Base-by-base conservation (phyloP, 1,140 invertebrate species). In the Sitobion miscanthi region DNA sequence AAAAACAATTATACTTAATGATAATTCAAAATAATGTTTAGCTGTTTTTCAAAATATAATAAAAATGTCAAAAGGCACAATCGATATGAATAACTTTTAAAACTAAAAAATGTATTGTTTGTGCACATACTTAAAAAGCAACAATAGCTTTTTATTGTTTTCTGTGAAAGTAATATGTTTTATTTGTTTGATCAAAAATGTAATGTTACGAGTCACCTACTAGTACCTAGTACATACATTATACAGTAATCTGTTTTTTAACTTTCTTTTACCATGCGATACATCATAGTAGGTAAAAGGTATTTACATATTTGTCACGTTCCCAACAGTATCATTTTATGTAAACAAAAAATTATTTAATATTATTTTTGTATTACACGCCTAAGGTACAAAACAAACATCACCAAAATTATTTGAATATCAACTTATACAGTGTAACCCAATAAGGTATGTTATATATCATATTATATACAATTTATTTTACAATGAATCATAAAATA, bases 161-260 rank as follows among this genome's bases (percentile, higher is more conserved):
- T 77, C 14, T n/a, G 17, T n/a, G 14, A 77, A 77, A 77, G n/a
- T 77, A n/a, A 77, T 69, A 69, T 77, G n/a, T 77, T 77, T 77
- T 77, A n/a, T 77, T 77, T 77, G 62, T 77, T 77, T 77, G 30
- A 77, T 77, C 62, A 77, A 77, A 62, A 77, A n/a, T 77, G n/a
- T 77, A 17, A 77, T 77, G 14, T 35, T n/a, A 77, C 2, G 14
- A 77, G n/a, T 77, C 30, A 77, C 62, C 62, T 17, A 69, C 62
- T 77, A 77, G 62, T 77, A 77, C 62, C 62, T n/a, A 77, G 30
- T n/a, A 69, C 62, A 69, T 69, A 69, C 62, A 77, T 77, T n/a
- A n/a, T 77, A 17, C 62, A n/a, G 62, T 77, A 17, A 77, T 77
- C 62, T 77, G 14, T 77, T 77, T 77, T 77, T n/a, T 77, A 77